Percentiles rank a stretch among this genome's conserved stretches.
phyloP scores from a whole-genome alignment of 2,113 vertebrate species.

The Ptilonorhynchus violaceus region DNA sequence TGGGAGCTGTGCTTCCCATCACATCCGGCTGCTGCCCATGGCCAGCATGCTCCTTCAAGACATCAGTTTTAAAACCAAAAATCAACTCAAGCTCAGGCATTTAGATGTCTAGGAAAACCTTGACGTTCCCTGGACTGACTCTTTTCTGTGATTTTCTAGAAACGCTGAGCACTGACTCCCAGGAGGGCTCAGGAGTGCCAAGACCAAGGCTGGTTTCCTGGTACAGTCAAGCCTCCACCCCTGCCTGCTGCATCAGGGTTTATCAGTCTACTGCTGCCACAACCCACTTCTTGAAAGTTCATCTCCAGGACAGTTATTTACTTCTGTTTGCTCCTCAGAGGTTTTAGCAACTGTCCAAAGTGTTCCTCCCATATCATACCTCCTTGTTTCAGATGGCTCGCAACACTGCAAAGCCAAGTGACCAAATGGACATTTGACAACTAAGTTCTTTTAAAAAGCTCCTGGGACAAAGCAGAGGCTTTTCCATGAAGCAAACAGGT shows the following conservation, averaged over 20 bases:
- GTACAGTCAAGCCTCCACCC: not conserved
- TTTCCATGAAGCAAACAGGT: not conserved
- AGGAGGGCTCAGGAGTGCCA: fast-evolving
- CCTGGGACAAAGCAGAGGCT: not conserved
- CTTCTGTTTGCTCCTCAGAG: not conserved
- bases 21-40: fast-evolving
- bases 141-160: not conserved
- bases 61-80: not conserved
- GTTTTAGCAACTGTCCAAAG: not conserved
- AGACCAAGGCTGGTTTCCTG: not conserved
- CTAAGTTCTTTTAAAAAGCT: not conserved
- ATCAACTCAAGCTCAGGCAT: not conserved
- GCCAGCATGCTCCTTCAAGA: not conserved
- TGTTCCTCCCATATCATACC: not conserved
- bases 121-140: not conserved
- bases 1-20: fast-evolving
- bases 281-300: not conserved
- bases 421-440: not conserved
- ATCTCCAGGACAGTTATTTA: not conserved
- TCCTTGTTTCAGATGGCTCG: not conserved
- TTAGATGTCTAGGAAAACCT: not conserved
- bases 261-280: not conserved
- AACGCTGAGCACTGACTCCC: too few species aligned
- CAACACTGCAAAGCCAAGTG: not conserved
- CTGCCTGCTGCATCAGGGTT: not conserved